Evolutionary conservation across 2,888 invertebrate genomes (phyloP).

Genomic region (Apodemia mormo): DNA sequence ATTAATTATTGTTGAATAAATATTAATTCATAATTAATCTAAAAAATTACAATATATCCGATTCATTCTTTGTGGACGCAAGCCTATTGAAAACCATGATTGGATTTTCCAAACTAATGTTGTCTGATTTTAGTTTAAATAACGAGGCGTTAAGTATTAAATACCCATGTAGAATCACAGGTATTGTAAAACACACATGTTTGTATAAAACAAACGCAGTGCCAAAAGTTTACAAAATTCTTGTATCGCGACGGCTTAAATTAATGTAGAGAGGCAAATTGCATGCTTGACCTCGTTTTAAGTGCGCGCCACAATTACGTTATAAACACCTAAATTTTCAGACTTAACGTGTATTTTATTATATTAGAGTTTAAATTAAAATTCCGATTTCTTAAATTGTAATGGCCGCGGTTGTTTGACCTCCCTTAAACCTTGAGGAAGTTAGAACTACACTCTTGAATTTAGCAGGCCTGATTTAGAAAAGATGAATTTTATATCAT

Average conservation of each 20-base stretch:
- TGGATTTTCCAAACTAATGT: no score
- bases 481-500: no score
- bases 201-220: neutral
- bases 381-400: constrained; percentile 8
- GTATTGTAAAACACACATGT: neutral
- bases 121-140: no score
- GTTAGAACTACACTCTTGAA: no score
- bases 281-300: constrained; percentile 7
- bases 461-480: no score
- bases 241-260: neutral
- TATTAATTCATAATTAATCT: no score
- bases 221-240: neutral
- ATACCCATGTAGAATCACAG: no score
- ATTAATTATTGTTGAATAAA: no score
- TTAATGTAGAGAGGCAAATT: constrained; percentile 13
- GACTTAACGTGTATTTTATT: neutral
- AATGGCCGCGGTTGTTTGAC: neutral
- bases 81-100: no score
- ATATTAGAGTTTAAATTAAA: neutral
- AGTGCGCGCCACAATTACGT: neutral
- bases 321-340: neutral
- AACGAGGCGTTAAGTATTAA: no score
- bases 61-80: no score
- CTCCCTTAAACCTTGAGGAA: neutral
- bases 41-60: no score